Conservation (phyloP, 2,888 invertebrate species). For the Calameuta pallipes region DNA sequence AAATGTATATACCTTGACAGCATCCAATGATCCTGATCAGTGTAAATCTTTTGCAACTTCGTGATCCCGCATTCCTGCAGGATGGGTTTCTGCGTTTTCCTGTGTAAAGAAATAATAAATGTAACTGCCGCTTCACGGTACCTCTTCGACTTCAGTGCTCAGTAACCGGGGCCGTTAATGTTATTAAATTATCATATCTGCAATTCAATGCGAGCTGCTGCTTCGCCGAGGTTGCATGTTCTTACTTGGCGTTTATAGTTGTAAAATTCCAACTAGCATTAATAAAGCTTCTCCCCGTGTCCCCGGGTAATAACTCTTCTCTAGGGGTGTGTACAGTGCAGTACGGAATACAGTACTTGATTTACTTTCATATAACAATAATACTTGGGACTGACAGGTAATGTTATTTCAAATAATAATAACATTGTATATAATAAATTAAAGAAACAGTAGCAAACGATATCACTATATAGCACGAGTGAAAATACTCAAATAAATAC, state of each 20-base stretch:
- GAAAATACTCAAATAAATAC: background rate
- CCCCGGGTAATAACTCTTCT: constrained; percentile 1
- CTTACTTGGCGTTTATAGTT: constrained; percentile 30
- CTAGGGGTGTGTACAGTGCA: constrained; percentile 5
- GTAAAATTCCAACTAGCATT: constrained; percentile 8
- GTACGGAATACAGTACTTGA: background rate
- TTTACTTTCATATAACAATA: background rate
- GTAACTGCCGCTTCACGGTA: constrained; percentile 1
- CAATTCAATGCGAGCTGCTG: constrained; percentile 27
- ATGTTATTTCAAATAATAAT: background rate
- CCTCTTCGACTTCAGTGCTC: background rate
- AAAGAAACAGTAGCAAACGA: background rate
- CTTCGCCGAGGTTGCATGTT: constrained; percentile 37
- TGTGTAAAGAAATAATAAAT: background rate
- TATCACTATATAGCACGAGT: background rate
- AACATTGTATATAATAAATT: background rate
- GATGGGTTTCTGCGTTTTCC: constrained; percentile 1
- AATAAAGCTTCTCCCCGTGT: background rate
- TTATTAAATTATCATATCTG: constrained; percentile 27
- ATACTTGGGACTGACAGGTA: background rate
- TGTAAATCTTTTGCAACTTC: background rate
- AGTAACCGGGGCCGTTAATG: constrained; percentile 7
- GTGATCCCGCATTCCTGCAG: background rate
- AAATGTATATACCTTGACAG: background rate
- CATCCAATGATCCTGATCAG: background rate